These are phyloP conservation scores for Acanthopagrus latus DNA, from an alignment of 2,797 vertebrate genomes.

Conservation along the genomic window DNA sequence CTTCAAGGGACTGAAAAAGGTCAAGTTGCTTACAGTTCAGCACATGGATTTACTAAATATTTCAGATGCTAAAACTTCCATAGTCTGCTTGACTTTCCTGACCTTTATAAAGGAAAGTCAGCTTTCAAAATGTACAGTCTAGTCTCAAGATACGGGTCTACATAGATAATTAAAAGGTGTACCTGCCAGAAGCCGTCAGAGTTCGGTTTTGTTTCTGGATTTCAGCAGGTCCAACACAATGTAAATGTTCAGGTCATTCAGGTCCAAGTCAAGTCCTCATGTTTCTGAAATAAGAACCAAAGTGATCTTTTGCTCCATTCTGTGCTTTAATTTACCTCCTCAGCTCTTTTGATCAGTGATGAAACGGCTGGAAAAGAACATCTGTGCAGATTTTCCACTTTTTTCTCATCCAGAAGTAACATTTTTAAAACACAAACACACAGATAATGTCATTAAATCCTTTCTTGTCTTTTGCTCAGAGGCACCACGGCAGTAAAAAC, in stretches of 20 bases:
- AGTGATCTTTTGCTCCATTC: not conserved
- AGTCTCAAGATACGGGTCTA: no score
- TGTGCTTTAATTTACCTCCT: not conserved
- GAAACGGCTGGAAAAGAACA: slow-evolving; percentile 32
- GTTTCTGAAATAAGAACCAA: not conserved
- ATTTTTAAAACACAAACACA: not conserved
- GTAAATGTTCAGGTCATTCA: not conserved
- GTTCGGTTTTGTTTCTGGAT: not conserved
- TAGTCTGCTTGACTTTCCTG: no score
- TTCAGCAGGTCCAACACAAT: not conserved
- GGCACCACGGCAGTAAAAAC: not conserved
- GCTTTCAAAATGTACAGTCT: no score
- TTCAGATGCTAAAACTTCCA: no score
- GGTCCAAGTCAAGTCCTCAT: not conserved
- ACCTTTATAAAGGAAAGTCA: no score
- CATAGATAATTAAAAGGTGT: no score
- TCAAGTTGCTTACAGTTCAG: no score
- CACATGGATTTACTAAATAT: no score
- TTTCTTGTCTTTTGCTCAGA: not conserved
- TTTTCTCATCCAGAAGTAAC: not conserved
- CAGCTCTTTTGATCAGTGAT: not conserved
- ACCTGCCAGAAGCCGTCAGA: not conserved
- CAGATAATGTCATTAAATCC: not conserved
- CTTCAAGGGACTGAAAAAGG: no score
- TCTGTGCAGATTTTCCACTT: slow-evolving; percentile 25